Percentiles rank a stretch among this genome's conserved stretches.
phyloP scores from a whole-genome alignment of 2,888 invertebrate genomes.

The Melanostoma mellinum region DNA sequence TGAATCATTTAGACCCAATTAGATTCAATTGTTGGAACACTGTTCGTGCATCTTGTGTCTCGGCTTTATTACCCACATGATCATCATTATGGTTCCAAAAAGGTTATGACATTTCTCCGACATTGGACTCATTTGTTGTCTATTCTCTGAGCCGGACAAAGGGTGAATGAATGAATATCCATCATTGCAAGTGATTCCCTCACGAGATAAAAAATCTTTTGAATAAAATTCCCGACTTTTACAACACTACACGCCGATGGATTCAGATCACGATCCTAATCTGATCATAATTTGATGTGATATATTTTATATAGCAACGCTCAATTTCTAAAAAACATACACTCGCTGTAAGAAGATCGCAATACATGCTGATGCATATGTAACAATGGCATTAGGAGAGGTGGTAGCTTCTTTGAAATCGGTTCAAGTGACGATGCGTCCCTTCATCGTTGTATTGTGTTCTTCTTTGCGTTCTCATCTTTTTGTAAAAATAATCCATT shows the following conservation, averaged over 20 bases:
- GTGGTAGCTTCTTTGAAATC: slow-evolving; percentile 62
- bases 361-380: slow-evolving; percentile 58
- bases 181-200: slow-evolving; percentile 49
- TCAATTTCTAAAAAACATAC: slow-evolving; percentile 23
- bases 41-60: slow-evolving; percentile 17
- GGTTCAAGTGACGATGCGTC: slow-evolving; percentile 59
- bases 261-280: slow-evolving; percentile 48
- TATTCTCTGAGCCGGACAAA: slow-evolving; percentile 41
- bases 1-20: slow-evolving; percentile 68
- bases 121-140: slow-evolving; percentile 36
- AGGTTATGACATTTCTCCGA: slow-evolving; percentile 59
- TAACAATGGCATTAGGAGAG: slow-evolving; percentile 65
- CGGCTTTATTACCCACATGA: slow-evolving; percentile 42
- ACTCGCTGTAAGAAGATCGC: background rate
- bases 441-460: slow-evolving; percentile 21
- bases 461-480: background rate
- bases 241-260: slow-evolving; percentile 14
- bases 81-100: slow-evolving; percentile 24
- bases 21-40: slow-evolving; percentile 60
- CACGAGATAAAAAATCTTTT: slow-evolving; percentile 27
- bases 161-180: slow-evolving; percentile 10
- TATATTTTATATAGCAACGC: slow-evolving; percentile 27
- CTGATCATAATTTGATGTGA: slow-evolving; percentile 53
- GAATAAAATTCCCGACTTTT: slow-evolving; percentile 24
- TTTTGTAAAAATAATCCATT: slow-evolving; percentile 38